Conservation (phyloP, 1,140 invertebrate species). For the Zaprionus davidi region DNA sequence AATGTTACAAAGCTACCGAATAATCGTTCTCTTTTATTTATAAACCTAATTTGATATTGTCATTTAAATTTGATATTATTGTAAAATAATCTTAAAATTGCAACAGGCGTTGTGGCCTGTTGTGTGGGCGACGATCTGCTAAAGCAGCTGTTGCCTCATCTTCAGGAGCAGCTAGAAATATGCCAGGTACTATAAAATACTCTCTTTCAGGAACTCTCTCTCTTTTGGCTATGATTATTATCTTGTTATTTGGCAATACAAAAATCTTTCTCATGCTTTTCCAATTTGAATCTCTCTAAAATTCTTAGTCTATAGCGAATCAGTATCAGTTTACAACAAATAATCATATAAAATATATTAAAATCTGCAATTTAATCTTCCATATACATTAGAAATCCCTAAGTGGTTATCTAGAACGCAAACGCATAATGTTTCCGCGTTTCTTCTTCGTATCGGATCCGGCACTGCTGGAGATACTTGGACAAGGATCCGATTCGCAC, state of each 20-base stretch:
- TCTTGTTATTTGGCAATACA: not conserved
- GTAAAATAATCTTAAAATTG: conserved; percentile 2
- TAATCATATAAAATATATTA: not conserved
- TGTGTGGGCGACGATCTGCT: conserved; percentile 98
- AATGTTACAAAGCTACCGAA: not conserved
- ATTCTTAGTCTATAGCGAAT: not conserved
- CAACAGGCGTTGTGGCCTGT: conserved; percentile 91
- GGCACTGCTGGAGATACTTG: conserved; percentile 96
- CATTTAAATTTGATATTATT: not conserved
- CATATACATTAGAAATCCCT: conserved; percentile 89
- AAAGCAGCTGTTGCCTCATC: conserved; percentile 95
- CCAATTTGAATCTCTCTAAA: not conserved
- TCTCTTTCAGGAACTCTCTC: not conserved
- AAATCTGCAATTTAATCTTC: not conserved
- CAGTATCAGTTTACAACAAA: not conserved
- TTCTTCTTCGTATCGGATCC: conserved; percentile 99
- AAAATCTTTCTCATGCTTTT: not conserved
- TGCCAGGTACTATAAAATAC: conserved; percentile 88
- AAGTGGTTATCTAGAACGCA: conserved; percentile 98
- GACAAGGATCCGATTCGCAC: conserved; percentile 98
- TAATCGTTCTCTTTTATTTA: conserved; percentile 4
- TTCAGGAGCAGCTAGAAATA: conserved; percentile 98
- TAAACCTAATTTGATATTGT: not conserved
- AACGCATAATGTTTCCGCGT: conserved; percentile 97
- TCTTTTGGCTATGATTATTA: not conserved